A percentile compares a stretch with the other conserved stretches of the same genome.
phyloP scores from a whole-genome alignment of 2,113 vertebrate genomes.

The Indicator maculatus region DNA sequence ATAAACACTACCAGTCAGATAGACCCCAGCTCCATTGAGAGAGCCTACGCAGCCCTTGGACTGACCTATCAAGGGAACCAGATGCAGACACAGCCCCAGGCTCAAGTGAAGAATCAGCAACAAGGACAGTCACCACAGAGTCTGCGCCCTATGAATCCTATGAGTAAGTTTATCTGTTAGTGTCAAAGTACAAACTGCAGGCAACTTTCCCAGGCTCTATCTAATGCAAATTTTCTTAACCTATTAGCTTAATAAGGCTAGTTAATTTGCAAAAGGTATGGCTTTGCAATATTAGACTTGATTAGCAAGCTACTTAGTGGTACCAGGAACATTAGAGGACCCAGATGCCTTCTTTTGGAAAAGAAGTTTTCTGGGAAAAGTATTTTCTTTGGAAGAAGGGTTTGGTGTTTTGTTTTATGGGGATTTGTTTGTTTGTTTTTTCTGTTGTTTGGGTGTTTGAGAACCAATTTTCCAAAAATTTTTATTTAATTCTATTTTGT shows the following conservation, averaged over 20 bases:
- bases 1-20: slow-evolving; percentile 93
- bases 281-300: neutral
- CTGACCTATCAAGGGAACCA: slow-evolving; percentile 96
- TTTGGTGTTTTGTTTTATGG: neutral
- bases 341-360: neutral
- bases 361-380: neutral
- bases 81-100: slow-evolving; percentile 86
- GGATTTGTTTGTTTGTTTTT: too few relatives aligned
- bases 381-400: neutral
- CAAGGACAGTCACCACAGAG: slow-evolving; percentile 83
- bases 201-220: neutral
- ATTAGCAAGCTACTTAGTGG: neutral
- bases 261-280: neutral
- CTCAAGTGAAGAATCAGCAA: slow-evolving; percentile 81
- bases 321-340: neutral
- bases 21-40: slow-evolving; percentile 96
- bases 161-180: slow-evolving; percentile 79
- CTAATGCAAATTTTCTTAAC: neutral
- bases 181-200: neutral
- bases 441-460: too few relatives aligned
- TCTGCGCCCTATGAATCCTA: slow-evolving; percentile 85
- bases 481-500: neutral
- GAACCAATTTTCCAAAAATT: neutral
- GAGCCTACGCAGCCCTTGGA: slow-evolving; percentile 95
- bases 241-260: neutral